These are phyloP conservation scores for Menidia menidia DNA, from an alignment of 2,797 vertebrate species.

Conservation along the genomic window DNA sequence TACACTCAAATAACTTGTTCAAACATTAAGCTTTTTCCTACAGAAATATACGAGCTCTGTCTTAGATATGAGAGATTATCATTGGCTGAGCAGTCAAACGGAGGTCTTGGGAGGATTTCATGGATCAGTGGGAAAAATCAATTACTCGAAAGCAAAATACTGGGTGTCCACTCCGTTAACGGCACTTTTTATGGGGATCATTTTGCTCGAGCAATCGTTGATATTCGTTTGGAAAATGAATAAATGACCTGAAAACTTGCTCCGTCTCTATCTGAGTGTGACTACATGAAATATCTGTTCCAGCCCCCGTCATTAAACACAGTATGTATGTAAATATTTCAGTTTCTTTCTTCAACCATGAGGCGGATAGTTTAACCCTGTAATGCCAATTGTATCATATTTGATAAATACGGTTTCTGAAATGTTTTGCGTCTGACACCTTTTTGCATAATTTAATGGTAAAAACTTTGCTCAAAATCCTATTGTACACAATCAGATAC, in stretches of 20 bases:
- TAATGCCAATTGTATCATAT: too few relatives aligned
- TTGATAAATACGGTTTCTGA: too few relatives aligned
- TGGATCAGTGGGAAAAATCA: not conserved
- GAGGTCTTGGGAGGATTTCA: constrained; percentile 3
- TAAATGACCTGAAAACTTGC: constrained; percentile 2
- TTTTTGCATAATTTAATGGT: too few relatives aligned
- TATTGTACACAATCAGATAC: too few relatives aligned
- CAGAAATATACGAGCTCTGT: not conserved
- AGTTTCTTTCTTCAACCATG: too few relatives aligned
- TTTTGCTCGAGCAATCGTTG: not conserved
- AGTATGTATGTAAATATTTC: too few relatives aligned
- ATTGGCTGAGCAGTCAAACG: not conserved
- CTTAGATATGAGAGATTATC: not conserved
- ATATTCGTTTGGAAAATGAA: constrained; percentile 6
- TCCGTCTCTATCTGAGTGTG: not conserved
- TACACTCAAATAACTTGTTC: not conserved
- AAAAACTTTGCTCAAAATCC: too few relatives aligned
- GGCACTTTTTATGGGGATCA: constrained; percentile 1
- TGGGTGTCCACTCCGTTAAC: not conserved
- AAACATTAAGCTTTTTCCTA: not conserved
- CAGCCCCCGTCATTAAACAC: too few relatives aligned
- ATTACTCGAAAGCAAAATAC: constrained; percentile 5
- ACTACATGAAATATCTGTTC: not conserved
- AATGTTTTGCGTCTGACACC: too few relatives aligned
- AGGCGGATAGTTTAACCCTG: too few relatives aligned